Percentiles rank a stretch among this genome's conserved stretches.
Evolutionary conservation across 2,888 invertebrate genomes (phyloP).

Genomic region (Gnatocerus cornutus): DNA sequence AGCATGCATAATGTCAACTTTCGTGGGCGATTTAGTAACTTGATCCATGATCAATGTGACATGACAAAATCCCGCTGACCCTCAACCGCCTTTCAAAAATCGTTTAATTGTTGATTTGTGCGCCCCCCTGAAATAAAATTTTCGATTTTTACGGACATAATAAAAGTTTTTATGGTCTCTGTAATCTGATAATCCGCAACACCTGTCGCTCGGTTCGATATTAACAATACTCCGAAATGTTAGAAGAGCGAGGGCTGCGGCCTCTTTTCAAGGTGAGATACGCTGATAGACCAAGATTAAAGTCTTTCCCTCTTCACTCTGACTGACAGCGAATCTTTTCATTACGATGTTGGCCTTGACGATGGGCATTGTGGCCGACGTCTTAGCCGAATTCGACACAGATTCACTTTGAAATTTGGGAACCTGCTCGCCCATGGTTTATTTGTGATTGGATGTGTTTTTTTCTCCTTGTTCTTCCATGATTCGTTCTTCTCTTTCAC

Average conservation of each 20-base stretch:
- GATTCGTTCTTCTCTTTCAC: slow-evolving; percentile 29
- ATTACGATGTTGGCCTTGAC: slow-evolving; percentile 58
- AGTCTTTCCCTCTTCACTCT: slow-evolving; percentile 62
- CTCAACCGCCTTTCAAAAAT: slow-evolving; percentile 5
- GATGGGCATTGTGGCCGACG: slow-evolving; percentile 57
- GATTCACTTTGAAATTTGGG: slow-evolving; percentile 56
- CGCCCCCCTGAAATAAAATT: slow-evolving; percentile 15
- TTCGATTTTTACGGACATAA: slow-evolving; percentile 12
- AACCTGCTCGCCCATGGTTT: slow-evolving; percentile 42
- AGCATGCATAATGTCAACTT: too few relatives aligned
- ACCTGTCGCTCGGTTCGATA: slow-evolving; percentile 27
- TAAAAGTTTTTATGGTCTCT: slow-evolving; percentile 18
- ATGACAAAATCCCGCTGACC: slow-evolving; percentile 1
- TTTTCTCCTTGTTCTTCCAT: slow-evolving; percentile 11
- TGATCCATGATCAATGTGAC: background rate
- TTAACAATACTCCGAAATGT: slow-evolving; percentile 20
- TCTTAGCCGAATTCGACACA: slow-evolving; percentile 59
- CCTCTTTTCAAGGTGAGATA: slow-evolving; percentile 57
- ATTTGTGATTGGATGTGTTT: slow-evolving; percentile 44
- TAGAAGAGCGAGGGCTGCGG: slow-evolving; percentile 38
- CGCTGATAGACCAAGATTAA: slow-evolving; percentile 59
- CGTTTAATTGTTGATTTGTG: slow-evolving; percentile 19
- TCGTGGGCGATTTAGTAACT: background rate
- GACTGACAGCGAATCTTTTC: slow-evolving; percentile 63
- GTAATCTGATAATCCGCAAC: slow-evolving; percentile 37